Evolutionary conservation across 2,888 invertebrate species (phyloP).

Genomic region (Megamerina dolium): DNA sequence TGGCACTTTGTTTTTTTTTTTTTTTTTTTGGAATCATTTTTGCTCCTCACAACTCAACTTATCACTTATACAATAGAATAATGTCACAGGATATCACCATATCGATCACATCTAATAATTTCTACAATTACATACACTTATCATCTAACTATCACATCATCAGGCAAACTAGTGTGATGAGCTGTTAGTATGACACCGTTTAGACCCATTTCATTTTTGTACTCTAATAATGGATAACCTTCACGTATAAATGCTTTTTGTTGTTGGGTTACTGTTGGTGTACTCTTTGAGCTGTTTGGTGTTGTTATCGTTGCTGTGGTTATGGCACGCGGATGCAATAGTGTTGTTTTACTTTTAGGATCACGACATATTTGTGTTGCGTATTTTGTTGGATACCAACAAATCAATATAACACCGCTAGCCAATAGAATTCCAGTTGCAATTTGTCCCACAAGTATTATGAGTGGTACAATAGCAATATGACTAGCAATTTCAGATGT

Average conservation of each 20-base stretch:
- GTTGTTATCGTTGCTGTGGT: background rate
- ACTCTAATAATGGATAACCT: slow-evolving; percentile 30
- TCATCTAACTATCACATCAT: background rate
- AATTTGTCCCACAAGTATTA: slow-evolving; percentile 54
- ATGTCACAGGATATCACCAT: too few species aligned
- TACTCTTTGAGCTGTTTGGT: background rate
- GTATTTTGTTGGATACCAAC: slow-evolving; percentile 43
- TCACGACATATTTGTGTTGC: slow-evolving; percentile 31
- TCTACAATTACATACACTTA: background rate
- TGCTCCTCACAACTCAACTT: too few species aligned
- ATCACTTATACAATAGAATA: too few species aligned
- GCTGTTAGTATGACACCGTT: slow-evolving; percentile 14
- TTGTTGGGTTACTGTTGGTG: slow-evolving; percentile 2
- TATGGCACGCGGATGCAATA: slow-evolving; percentile 28
- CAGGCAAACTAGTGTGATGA: background rate
- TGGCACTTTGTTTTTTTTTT: too few species aligned
- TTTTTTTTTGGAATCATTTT: too few species aligned
- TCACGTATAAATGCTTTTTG: slow-evolving; percentile 21
- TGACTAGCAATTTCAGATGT: slow-evolving; percentile 54
- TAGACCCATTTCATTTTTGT: slow-evolving; percentile 14
- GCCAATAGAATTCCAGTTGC: slow-evolving; percentile 49
- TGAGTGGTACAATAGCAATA: slow-evolving; percentile 52
- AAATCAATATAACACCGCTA: slow-evolving; percentile 45
- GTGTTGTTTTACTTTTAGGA: slow-evolving; percentile 33
- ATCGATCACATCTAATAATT: background rate